Evolutionary conservation across 2,888 invertebrate genomes (phyloP).

Genomic region (Cetonia aurata): DNA sequence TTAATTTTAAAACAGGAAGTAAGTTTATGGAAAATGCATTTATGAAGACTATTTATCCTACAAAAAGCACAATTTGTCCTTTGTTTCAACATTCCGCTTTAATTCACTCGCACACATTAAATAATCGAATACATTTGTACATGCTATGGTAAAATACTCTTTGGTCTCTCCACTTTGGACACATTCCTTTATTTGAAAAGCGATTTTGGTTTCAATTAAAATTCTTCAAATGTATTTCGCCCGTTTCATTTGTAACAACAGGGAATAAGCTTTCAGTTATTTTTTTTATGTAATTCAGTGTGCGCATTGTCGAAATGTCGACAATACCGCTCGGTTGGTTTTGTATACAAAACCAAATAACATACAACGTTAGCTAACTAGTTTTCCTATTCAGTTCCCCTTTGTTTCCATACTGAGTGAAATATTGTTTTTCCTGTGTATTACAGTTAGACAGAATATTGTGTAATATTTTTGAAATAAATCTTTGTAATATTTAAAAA

Average conservation of each 20-base stretch:
- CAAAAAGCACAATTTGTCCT: too few relatives aligned
- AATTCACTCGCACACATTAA: too few relatives aligned
- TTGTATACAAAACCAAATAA: conserved; percentile 16
- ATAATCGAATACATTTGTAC: too few relatives aligned
- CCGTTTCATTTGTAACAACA: conserved; percentile 27
- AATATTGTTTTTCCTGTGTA: conserved; percentile 20
- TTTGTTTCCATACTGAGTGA: conserved; percentile 11
- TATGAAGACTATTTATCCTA: too few relatives aligned
- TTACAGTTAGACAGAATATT: conserved; percentile 1
- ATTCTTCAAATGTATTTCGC: conserved; percentile 24
- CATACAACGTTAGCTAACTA: background rate
- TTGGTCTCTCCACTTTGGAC: background rate
- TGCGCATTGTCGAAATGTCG: background rate
- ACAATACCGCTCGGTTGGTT: conserved; percentile 15
- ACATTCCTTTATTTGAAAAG: background rate
- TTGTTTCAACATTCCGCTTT: too few relatives aligned
- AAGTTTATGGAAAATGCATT: too few relatives aligned
- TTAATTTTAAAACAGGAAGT: too few relatives aligned
- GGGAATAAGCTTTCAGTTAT: conserved; percentile 19
- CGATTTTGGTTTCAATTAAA: background rate
- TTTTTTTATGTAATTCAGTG: conserved; percentile 3
- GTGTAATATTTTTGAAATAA: background rate
- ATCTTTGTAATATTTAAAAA: background rate
- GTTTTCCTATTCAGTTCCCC: conserved; percentile 13
- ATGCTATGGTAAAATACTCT: too few relatives aligned